Conservation (phyloP, 2,113 vertebrate genomes). For the Equus przewalskii region DNA sequence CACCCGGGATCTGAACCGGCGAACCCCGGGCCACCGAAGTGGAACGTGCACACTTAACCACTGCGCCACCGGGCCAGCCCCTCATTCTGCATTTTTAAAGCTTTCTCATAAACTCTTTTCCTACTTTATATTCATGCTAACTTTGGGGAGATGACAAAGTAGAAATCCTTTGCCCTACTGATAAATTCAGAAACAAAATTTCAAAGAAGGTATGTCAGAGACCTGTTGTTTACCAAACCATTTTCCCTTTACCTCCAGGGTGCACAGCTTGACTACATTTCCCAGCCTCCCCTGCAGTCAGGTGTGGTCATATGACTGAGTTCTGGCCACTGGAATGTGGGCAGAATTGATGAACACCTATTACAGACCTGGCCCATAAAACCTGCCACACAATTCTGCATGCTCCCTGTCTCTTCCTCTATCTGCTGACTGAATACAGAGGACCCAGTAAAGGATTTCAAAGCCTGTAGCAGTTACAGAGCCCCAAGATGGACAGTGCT, state of each 20-base stretch:
- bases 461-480: neutral
- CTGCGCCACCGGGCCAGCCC: too few relatives aligned
- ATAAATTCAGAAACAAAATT: conserved; percentile 38
- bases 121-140: neutral
- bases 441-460: neutral
- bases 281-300: neutral
- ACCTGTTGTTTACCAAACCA: conserved; percentile 9
- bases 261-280: conserved; percentile 8
- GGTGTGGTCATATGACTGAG: neutral
- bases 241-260: conserved; percentile 42
- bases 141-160: neutral
- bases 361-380: neutral
- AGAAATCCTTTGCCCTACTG: neutral
- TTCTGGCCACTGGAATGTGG: neutral
- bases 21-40: too few relatives aligned
- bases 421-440: neutral
- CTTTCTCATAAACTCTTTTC: neutral
- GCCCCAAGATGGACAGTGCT: neutral
- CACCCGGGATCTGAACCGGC: too few relatives aligned
- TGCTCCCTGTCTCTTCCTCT: neutral
- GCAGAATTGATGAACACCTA: neutral
- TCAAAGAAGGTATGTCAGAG: neutral
- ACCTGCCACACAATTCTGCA: neutral
- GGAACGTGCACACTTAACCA: too few relatives aligned
- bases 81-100: neutral